phyloP scores from a whole-genome alignment of 2,113 vertebrate genomes.

The Malurus elegans region DNA sequence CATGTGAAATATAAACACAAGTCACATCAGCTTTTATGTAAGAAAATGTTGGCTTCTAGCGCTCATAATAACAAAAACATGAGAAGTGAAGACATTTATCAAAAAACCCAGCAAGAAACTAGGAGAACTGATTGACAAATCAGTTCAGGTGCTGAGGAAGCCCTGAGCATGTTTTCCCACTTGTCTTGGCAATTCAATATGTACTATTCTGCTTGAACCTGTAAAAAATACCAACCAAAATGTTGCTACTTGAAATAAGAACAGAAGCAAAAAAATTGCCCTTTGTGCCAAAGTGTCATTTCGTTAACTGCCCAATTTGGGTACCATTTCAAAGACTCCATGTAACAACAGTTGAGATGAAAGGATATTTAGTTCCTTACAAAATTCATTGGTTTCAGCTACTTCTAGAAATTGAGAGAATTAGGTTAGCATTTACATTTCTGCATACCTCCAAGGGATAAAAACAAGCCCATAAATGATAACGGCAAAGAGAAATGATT shows the following conservation, averaged over 20 bases:
- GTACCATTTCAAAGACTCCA: not conserved
- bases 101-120: not conserved
- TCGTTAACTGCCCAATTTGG: not conserved
- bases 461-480: not conserved
- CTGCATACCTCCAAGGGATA: not conserved
- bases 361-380: not conserved
- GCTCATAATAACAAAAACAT: not conserved
- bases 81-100: not conserved
- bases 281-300: not conserved
- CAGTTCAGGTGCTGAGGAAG: not conserved
- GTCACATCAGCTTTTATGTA: not conserved
- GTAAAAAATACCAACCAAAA: not conserved
- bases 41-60: not conserved
- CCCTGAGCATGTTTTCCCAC: not conserved
- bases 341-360: not conserved
- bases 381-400: not conserved
- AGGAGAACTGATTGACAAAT: not conserved
- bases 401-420: not conserved
- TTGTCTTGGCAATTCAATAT: not conserved
- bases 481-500: not conserved
- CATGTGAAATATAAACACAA: not conserved
- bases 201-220: not conserved
- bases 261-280: not conserved
- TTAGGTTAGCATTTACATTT: not conserved
- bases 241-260: not conserved